Base-by-base conservation (phyloP, 2,888 invertebrate genomes). In the Lasioglossum morio region DNA sequence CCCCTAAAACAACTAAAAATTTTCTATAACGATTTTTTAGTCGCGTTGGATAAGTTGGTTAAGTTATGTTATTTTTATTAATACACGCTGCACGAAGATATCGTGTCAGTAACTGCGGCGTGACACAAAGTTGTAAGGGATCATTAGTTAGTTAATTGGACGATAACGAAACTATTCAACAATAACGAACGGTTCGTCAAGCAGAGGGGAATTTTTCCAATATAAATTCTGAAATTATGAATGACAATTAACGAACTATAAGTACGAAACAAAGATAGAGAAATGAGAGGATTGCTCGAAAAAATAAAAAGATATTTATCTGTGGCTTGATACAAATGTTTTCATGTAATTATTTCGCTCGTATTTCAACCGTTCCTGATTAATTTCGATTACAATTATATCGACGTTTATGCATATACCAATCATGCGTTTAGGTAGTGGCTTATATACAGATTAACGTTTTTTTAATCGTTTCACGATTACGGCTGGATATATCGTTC, bases 221-320 rank as follows among this genome's bases (percentile, higher is more conserved):
- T 84, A 86, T 84, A 84, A 80, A 86, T 86, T 70, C 19, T n/a
- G 63, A 84, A 80, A 77, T 19, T 63, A 80, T 84, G 4, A 10
- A 43, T 63, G 63, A 77, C 80, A 57, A 80, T 66, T 77, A 80
- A 53, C 57, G 27, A 60, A 63, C 34, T 40, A 2, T 14, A 23
- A 19, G 19, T 3, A 12, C 27, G n/a, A 43, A 72, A 72, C 46
- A 66, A 72, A 27, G 27, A n/a, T 60, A 46, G 7, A 8, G 10
- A 30, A 70, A 27, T 37, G 27, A 77, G 34, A 19, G 40, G 40
- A 43, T 53, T 46, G 23, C 27, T 63, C 14, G 23, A 30, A 40
- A 78, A 48, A 77, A 84, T 83, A 77, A 70, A 5, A 34, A 34
- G 7, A 10, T 82, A 77, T 82, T 82, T 46, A 30, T 63, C 16